phyloP scores from a whole-genome alignment of 2,888 invertebrate species.

The Napeogenes sylphis region DNA sequence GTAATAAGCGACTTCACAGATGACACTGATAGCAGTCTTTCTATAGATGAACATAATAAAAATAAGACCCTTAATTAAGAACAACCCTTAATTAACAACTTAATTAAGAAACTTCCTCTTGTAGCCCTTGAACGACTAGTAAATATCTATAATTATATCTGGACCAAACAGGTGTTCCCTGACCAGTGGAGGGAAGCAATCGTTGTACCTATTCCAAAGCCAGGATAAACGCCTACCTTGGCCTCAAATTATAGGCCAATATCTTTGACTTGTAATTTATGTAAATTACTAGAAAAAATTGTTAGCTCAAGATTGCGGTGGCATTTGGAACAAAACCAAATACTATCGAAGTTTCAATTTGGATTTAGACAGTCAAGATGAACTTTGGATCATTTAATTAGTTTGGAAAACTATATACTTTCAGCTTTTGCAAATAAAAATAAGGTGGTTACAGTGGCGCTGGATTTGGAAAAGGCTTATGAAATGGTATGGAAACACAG shows the following conservation, averaged over 20 bases:
- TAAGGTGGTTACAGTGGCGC: conserved; percentile 17
- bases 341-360: conserved; percentile 16
- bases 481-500: conserved; percentile 31
- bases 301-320: conserved; percentile 26
- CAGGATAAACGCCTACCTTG: conserved; percentile 19
- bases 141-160: conserved; percentile 9
- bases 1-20: conserved; percentile 5
- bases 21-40: conserved; percentile 10
- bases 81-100: conserved; percentile 23
- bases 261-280: conserved; percentile 23
- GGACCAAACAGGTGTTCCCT: conserved; percentile 25
- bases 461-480: conserved; percentile 28
- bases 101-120: conserved; percentile 26
- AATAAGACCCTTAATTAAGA: conserved; percentile 17
- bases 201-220: conserved; percentile 29
- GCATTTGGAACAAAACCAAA: conserved; percentile 12
- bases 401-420: conserved; percentile 22
- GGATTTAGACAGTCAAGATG: conserved; percentile 26
- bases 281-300: conserved; percentile 29
- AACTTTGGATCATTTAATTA: conserved; percentile 24
- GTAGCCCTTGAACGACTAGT: conserved; percentile 19
- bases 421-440: conserved; percentile 23
- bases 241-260: conserved; percentile 27
- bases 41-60: background rate
- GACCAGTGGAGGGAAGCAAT: conserved; percentile 27